These are phyloP conservation scores for Rhipidura dahli DNA, from an alignment of 2,113 vertebrate species.

Conservation along the genomic window DNA sequence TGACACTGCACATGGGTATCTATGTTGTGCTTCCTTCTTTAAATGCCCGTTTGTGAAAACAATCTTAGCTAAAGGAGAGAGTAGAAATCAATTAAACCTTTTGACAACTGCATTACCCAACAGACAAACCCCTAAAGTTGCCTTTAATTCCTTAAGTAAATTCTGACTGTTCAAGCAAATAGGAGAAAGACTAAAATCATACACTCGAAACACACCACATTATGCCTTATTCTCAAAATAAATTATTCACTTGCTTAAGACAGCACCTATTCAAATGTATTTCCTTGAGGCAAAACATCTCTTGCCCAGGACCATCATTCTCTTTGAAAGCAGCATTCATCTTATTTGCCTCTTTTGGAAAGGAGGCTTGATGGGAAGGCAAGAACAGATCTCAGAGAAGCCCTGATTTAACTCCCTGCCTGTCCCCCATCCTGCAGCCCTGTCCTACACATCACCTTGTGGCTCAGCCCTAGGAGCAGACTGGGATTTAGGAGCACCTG, in stretches of 20 bases:
- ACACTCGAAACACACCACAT: neutral
- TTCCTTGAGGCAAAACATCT: neutral
- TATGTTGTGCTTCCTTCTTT: neutral
- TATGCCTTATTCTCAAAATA: neutral
- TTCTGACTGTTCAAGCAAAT: neutral
- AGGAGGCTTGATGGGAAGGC: neutral
- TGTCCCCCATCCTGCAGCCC: accelerated
- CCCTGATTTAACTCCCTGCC: neutral
- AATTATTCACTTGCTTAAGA: neutral
- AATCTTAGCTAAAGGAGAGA: neutral
- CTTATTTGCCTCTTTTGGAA: neutral
- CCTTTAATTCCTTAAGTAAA: neutral
- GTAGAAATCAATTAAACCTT: neutral
- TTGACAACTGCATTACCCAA: neutral
- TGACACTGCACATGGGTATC: too few relatives aligned
- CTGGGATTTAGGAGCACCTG: accelerated
- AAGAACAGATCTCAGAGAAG: neutral
- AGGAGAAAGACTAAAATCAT: neutral
- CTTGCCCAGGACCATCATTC: neutral
- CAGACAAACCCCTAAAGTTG: neutral
- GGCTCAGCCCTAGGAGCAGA: neutral
- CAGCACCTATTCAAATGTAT: neutral
- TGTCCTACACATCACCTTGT: neutral
- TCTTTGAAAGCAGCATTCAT: neutral
- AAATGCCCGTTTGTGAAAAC: neutral